phyloP scores from a whole-genome alignment of 2,113 vertebrate species.

The Hassar affinis region DNA sequence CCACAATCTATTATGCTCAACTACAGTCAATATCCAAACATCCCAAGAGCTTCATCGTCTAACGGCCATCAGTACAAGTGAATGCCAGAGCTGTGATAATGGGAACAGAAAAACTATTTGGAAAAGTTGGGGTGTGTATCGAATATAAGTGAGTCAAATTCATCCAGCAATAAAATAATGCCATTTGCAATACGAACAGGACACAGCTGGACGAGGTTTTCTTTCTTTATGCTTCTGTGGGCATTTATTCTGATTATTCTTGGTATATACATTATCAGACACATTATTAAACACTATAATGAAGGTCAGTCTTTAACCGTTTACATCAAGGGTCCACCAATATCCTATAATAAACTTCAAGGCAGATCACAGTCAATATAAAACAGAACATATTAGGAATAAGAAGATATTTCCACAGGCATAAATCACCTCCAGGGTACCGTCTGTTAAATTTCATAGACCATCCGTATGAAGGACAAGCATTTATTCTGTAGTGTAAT shows the following conservation, averaged over 20 bases:
- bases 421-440: not conserved
- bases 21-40: not conserved
- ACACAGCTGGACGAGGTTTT: not conserved
- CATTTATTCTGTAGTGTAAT: not conserved
- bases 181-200: not conserved
- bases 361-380: not conserved
- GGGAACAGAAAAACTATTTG: not conserved
- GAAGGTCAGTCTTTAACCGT: not conserved
- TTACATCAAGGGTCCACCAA: not conserved
- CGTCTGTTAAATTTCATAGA: not conserved
- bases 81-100: not conserved
- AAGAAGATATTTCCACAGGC: not conserved
- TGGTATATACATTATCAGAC: too few relatives aligned
- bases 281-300: not conserved
- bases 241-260: not conserved
- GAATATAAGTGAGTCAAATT: not conserved
- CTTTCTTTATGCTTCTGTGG: not conserved
- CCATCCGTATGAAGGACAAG: not conserved
- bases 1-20: not conserved
- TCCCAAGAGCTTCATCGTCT: not conserved
- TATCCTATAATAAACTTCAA: not conserved
- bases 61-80: not conserved
- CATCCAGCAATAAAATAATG: not conserved
- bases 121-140: not conserved
- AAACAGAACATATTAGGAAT: not conserved